Base-by-base conservation (phyloP, 1,140 invertebrate species). In the Trachymyrmex septentrionalis region DNA sequence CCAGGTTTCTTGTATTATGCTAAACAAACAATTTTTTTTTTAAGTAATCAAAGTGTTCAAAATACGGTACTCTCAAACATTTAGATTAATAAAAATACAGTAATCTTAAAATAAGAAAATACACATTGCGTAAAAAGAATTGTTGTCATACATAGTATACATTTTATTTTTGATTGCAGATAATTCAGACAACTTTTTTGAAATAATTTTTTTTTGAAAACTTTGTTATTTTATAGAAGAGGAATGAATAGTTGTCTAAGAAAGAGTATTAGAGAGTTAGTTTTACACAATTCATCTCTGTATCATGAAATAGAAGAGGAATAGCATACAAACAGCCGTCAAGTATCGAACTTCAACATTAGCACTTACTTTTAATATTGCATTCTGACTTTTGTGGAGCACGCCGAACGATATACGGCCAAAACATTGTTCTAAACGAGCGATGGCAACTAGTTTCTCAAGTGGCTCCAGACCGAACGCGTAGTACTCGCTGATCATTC, bases 351-450 rank as follows among this genome's bases (percentile, higher is more conserved):
- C 16, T 61, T 44, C 24, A 30, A n/a, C 10, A 12, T 66, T 34
- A 44, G 34, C 77, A 88, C 69, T 88, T 48, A 84, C 71, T 66
- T 78, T 76, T 53, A 63, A 10, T 44, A 44, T 44, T 10, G 38
- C 38, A 48, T 16, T 48, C 24, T 44, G 30, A 48, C 19, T 55
- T 77, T 77, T 72, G 24, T 63, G 10, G 6, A 14, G 44, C 6
- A 5, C 44, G 38, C 50, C 19, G 50, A 19, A 7, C 0, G 48
- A 0, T 21, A 0, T 3, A 12, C 14, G 30, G 27, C 27, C 73
- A 64, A 24, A 88, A 89, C 53, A 88, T 48, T 30, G 12, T 85
- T 24, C 38, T 21, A 48, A 34, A 38, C 48, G 34, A 77, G 61
- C n/a, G 53, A 19, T 9, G 30, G 55, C 57, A 66, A 85, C 73